Conservation (phyloP, 2,888 invertebrate genomes). For the Acleris holmiana region DNA sequence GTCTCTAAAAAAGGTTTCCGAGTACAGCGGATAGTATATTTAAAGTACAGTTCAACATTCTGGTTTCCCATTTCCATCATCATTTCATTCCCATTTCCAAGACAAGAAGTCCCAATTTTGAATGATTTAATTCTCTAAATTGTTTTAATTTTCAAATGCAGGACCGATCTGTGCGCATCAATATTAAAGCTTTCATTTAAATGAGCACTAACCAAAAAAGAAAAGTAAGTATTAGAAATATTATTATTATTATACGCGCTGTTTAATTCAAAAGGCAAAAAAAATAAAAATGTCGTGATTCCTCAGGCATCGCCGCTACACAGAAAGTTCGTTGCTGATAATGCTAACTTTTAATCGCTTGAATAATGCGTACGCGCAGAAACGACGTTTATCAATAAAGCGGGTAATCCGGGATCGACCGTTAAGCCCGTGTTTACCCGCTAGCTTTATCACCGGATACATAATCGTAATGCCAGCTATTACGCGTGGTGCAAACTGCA, state of each 20-base stretch:
- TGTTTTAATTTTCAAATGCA: not conserved
- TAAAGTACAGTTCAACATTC: too few species aligned
- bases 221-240: too few species aligned
- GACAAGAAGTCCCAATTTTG: too few species aligned
- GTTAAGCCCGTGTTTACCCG: slow-evolving; percentile 45
- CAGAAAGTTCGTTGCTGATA: not conserved
- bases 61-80: too few species aligned
- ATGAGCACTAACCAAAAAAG: too few species aligned
- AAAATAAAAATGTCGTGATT: not conserved
- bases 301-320: not conserved
- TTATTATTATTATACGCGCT: too few species aligned
- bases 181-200: too few species aligned
- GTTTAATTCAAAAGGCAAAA: too few species aligned
- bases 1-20: too few species aligned
- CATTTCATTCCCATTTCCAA: too few species aligned
- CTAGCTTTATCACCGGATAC: slow-evolving; percentile 49
- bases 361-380: slow-evolving; percentile 6
- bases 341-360: slow-evolving; percentile 1
- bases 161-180: too few species aligned
- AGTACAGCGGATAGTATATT: too few species aligned
- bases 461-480: slow-evolving; percentile 46
- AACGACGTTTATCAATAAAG: slow-evolving; percentile 29
- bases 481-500: slow-evolving; percentile 34
- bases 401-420: slow-evolving; percentile 36
- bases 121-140: not conserved